phyloP scores from a whole-genome alignment of 2,113 vertebrate species.

The Actinemys pallida region DNA sequence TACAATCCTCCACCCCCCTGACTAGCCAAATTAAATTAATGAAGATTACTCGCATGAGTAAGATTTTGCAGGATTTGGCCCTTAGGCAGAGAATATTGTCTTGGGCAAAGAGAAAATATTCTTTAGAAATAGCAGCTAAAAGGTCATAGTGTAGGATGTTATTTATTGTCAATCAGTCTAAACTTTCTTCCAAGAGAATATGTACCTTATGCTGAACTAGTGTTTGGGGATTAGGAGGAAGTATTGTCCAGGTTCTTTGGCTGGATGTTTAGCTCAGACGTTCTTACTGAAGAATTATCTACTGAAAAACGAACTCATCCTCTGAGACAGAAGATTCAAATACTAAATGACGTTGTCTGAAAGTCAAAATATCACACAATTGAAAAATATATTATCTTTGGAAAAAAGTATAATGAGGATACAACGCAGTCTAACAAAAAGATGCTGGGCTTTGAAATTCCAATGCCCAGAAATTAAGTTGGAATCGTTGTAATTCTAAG shows the following conservation, averaged over 20 bases:
- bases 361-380: neutral
- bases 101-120: neutral
- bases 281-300: conserved; percentile 22
- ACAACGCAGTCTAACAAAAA: neutral
- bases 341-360: neutral
- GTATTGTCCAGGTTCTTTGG: neutral
- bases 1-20: neutral
- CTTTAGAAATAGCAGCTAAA: neutral
- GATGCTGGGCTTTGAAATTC: neutral
- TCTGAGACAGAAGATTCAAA: neutral
- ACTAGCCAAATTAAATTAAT: neutral
- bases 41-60: neutral
- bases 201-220: conserved; percentile 23
- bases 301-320: conserved; percentile 3
- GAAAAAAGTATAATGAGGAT: neutral
- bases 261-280: conserved; percentile 21
- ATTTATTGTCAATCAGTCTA: neutral
- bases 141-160: neutral
- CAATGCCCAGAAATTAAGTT: neutral
- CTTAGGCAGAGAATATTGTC: neutral
- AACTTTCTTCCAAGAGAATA: conserved; percentile 30
- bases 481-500: neutral
- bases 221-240: conserved; percentile 31
- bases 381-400: neutral
- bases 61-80: neutral